Evolutionary conservation across 2,888 invertebrate species (phyloP).

Genomic region (Copidosoma aretas): DNA sequence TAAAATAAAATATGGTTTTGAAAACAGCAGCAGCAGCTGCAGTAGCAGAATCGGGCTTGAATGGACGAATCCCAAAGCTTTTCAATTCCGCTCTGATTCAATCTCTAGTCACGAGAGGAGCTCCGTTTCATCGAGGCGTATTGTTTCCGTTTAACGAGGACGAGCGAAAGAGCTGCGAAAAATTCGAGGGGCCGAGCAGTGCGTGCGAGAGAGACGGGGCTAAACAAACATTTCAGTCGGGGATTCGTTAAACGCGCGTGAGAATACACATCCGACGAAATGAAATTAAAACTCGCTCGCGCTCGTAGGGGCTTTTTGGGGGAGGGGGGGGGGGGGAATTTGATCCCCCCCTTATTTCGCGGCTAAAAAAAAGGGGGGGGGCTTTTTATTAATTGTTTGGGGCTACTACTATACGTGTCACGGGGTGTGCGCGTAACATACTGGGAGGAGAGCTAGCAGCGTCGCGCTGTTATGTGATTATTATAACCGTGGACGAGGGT

Average conservation of each 20-base stretch:
- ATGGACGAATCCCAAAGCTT: background rate
- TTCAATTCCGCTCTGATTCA: background rate
- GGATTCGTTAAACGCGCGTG: conserved; percentile 29
- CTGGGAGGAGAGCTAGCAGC: too few relatives aligned
- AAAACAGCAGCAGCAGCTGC: too few relatives aligned
- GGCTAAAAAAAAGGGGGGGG: background rate
- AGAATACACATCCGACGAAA: conserved; percentile 11
- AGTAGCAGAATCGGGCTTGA: too few relatives aligned
- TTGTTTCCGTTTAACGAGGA: conserved; percentile 8
- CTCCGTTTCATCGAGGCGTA: conserved; percentile 5
- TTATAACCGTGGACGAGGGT: background rate
- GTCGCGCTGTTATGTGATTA: background rate
- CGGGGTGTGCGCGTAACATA: background rate
- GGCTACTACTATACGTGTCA: too few relatives aligned
- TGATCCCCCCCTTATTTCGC: too few relatives aligned
- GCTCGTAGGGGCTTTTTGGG: too few relatives aligned
- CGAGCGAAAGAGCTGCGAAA: background rate
- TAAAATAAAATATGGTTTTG: too few relatives aligned
- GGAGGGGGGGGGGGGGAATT: too few relatives aligned
- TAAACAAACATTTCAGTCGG: conserved; percentile 31
- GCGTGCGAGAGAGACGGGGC: background rate
- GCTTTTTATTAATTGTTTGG: background rate
- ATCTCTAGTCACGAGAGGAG: background rate
- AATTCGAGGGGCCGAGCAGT: conserved; percentile 5
- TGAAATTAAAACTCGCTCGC: conserved; percentile 30